Evolutionary conservation across 2,888 invertebrate genomes (phyloP), one percentile per base, ranked within the genome.

Genomic region (Limnephilus lunatus): DNA sequence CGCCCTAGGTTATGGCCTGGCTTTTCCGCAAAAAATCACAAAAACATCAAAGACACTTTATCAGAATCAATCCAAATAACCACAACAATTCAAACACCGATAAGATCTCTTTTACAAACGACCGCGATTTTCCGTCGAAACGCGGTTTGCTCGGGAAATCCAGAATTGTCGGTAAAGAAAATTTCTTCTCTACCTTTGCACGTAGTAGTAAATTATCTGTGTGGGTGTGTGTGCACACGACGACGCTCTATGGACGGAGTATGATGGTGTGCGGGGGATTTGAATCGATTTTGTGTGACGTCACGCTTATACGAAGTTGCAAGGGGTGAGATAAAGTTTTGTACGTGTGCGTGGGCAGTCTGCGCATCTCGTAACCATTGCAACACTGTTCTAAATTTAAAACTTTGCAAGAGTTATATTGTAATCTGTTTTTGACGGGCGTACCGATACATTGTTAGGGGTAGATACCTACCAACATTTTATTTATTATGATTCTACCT

Each of bases 1-100:
- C 92, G 92, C 92, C 92, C 92, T 92, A 90, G 90, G 92, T 92
- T 92, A 92, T 68, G 88, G 68, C 88, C 25, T 35, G 68, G 48
- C 30, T 89, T 68, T 88, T 88, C 32, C 88, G 25, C 30, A n/a
- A 88, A 88, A 86, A 86, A 15, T 9, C n/a, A 35, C 32, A 39
- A 12, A 44, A 39, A 39, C 7, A 44, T 39, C 25, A 35, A 44
- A 19, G 39, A 86, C 48, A n/a, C 86, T 11, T 14, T 3, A 86
- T 12, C 30, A 86, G 48, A 85, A 86, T n/a, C 39, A 25, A 14
- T 44, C 86, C 12, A 48, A 44, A 48, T n/a, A 39, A n/a, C 15
- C 12, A 7, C 7, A 35, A 12, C 11, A n/a, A 9, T 12, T 2
- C 11, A n/a, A 19, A 30, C 35, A 44, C 14, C 35, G 39, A n/a